Evolutionary conservation across 2,113 vertebrate genomes (phyloP).

Genomic region (Pyrgilauda ruficollis): DNA sequence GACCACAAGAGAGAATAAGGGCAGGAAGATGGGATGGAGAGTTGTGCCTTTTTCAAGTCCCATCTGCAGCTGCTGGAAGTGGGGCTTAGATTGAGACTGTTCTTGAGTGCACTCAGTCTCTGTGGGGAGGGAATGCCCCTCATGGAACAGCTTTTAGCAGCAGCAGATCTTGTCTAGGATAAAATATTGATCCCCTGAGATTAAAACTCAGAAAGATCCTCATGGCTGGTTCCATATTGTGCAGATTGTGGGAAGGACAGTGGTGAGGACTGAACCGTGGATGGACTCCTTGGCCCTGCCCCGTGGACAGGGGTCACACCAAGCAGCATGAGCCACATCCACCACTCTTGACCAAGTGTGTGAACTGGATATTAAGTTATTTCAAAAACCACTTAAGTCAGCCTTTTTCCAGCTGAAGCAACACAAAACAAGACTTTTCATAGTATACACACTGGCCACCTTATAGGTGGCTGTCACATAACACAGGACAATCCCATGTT

Average conservation of each 20-base stretch:
- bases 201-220: neutral
- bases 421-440: neutral
- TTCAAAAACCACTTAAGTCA: neutral
- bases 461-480: neutral
- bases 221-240: neutral
- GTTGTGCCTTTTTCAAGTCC: neutral
- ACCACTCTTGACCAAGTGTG: neutral
- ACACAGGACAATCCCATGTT: neutral
- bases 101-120: fast-evolving
- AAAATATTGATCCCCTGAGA: neutral
- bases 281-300: neutral
- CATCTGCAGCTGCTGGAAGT: neutral
- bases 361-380: neutral
- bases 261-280: neutral
- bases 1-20: neutral
- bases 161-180: neutral
- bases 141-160: neutral
- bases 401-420: neutral
- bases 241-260: neutral
- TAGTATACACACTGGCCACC: neutral
- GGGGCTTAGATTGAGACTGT: neutral
- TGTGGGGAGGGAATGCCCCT: neutral
- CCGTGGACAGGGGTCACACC: neutral
- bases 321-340: neutral
- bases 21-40: neutral